Evolutionary conservation across 2,888 invertebrate genomes (phyloP).

Genomic region (Bedellia somnulentella): DNA sequence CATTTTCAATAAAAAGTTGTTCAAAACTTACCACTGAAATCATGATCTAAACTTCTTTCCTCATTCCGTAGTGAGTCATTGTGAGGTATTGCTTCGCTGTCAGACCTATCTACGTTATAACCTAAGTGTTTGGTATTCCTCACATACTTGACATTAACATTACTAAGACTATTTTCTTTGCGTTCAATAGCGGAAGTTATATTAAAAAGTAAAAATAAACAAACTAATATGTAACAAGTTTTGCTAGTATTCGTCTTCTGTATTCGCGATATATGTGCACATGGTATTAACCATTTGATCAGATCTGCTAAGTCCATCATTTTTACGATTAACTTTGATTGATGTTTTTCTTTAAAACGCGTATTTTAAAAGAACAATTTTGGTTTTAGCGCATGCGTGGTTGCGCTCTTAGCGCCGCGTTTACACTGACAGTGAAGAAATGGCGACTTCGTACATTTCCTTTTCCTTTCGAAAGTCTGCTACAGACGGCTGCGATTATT

Average conservation of each 20-base stretch:
- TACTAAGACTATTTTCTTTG: constrained; percentile 18
- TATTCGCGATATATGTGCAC: constrained; percentile 36
- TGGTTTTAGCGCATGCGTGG: constrained; percentile 17
- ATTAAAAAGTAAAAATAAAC: constrained; percentile 37
- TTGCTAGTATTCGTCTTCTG: constrained; percentile 19
- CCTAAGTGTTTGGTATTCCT: constrained; percentile 1
- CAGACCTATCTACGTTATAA: constrained; percentile 14
- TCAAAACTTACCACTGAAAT: constrained; percentile 16
- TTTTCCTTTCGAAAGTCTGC: constrained; percentile 27
- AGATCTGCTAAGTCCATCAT: constrained; percentile 53
- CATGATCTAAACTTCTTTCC: constrained; percentile 9
- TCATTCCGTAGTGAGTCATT: not conserved
- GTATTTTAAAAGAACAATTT: constrained; percentile 8
- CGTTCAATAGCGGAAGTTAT: constrained; percentile 21
- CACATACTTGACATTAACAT: constrained; percentile 12
- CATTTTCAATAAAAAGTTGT: not conserved
- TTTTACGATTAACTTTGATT: constrained; percentile 8
- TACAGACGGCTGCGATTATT: constrained; percentile 13
- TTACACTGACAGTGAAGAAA: constrained; percentile 21
- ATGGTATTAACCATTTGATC: constrained; percentile 52
- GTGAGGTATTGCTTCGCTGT: constrained; percentile 6
- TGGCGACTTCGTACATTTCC: constrained; percentile 25
- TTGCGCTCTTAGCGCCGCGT: constrained; percentile 21
- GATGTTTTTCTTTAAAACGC: constrained; percentile 10
- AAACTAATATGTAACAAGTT: constrained; percentile 20